Conservation (phyloP, 2,888 invertebrate genomes). For the Phyllotreta striolata region DNA sequence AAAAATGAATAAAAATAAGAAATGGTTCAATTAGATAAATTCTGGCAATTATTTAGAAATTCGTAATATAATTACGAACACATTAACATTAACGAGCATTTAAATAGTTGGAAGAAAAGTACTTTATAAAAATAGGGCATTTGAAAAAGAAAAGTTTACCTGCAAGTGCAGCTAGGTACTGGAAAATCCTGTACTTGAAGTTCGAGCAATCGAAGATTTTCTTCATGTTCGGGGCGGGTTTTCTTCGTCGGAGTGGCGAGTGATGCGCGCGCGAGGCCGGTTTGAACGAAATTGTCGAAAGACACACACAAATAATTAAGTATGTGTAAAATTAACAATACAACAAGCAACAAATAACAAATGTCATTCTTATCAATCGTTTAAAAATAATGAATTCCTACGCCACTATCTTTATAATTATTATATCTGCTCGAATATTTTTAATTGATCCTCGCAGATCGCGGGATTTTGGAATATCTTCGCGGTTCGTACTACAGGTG, state of each 20-base stretch:
- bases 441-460: no score
- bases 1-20: conserved; percentile 1
- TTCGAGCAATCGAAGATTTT: conserved; percentile 23
- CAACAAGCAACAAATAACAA: conserved; percentile 4
- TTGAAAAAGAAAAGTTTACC: conserved; percentile 12
- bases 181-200: conserved; percentile 30
- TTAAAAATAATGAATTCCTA: conserved; percentile 15
- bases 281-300: conserved; percentile 4
- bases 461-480: no score
- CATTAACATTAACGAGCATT: no score
- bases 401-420: not conserved
- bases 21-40: not conserved
- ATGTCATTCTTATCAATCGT: conserved; percentile 14
- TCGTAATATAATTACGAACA: no score
- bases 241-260: no score
- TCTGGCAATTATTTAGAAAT: not conserved
- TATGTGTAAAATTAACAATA: conserved; percentile 9
- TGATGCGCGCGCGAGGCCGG: not conserved
- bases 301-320: not conserved
- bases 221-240: conserved; percentile 9
- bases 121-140: not conserved
- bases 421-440: not conserved
- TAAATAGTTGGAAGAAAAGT: not conserved
- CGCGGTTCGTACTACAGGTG: no score
- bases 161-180: conserved; percentile 29